Conservation (phyloP, 2,888 invertebrate species). For the Apotomis capreana region DNA sequence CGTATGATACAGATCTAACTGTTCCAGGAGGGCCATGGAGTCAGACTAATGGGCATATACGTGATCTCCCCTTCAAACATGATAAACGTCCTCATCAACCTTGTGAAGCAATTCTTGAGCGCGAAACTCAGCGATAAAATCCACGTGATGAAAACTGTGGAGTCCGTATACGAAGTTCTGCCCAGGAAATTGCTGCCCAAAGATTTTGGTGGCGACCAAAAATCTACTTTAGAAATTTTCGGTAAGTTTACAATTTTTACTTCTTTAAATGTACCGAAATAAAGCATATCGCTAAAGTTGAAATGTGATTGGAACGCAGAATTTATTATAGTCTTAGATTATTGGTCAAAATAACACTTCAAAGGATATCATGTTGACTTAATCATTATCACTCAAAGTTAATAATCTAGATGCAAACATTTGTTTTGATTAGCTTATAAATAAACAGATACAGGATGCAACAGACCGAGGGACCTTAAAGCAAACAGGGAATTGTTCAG, state of each 20-base stretch:
- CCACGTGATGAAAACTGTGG: conserved; percentile 51
- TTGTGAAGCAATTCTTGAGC: conserved; percentile 60
- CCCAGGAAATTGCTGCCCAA: conserved; percentile 58
- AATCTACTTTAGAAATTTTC: conserved; percentile 50
- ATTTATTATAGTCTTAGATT: no score
- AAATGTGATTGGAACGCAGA: no score
- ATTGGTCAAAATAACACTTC: no score
- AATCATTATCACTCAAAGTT: no score
- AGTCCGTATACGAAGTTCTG: conserved; percentile 52
- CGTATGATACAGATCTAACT: background rate
- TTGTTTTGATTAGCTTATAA: no score
- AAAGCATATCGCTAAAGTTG: no score
- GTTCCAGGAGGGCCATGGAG: conserved; percentile 65
- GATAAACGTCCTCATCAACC: conserved; percentile 51
- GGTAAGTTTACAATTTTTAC: conserved; percentile 48
- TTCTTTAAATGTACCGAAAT: background rate
- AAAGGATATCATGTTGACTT: no score
- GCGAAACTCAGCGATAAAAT: conserved; percentile 58
- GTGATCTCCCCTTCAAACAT: conserved; percentile 58
- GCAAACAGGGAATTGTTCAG: no score
- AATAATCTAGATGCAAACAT: no score
- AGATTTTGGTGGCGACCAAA: conserved; percentile 65
- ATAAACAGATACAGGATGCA: no score
- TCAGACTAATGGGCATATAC: conserved; percentile 62
- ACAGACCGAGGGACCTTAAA: no score